Evolutionary conservation across 2,797 vertebrate species (phyloP).

Genomic region (Phoxinus dragarum): DNA sequence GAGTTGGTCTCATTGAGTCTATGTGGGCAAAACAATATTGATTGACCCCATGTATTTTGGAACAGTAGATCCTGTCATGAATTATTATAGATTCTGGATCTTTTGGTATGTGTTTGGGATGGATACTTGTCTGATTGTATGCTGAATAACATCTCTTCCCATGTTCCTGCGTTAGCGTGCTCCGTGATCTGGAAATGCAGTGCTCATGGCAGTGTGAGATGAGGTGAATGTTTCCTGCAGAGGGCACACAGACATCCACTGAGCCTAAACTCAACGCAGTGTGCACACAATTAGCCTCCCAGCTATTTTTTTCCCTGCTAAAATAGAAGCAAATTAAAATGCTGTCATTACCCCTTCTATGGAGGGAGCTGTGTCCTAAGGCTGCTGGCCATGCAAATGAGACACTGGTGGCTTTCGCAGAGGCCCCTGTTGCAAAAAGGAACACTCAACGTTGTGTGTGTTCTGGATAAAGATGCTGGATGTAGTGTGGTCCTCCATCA

Average conservation of each 20-base stretch:
- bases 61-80: background rate
- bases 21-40: background rate
- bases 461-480: slow-evolving; percentile 15
- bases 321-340: slow-evolving; percentile 61
- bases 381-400: slow-evolving; percentile 56
- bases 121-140: background rate
- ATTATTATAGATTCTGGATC: background rate
- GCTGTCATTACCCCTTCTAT: slow-evolving; percentile 56
- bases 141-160: slow-evolving; percentile 4
- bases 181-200: slow-evolving; percentile 22
- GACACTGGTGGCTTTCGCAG: slow-evolving; percentile 37
- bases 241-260: slow-evolving; percentile 52
- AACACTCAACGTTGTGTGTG: background rate
- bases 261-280: slow-evolving; percentile 38
- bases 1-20: background rate
- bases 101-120: background rate
- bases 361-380: slow-evolving; percentile 53
- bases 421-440: slow-evolving; percentile 7
- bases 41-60: background rate
- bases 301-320: slow-evolving; percentile 51
- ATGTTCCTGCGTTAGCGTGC: background rate
- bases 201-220: slow-evolving; percentile 28
- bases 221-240: slow-evolving; percentile 47
- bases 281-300: slow-evolving; percentile 53
- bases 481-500: background rate